Evolutionary conservation across 2,888 invertebrate species (phyloP).

Genomic region (Spilosoma lubricipeda): DNA sequence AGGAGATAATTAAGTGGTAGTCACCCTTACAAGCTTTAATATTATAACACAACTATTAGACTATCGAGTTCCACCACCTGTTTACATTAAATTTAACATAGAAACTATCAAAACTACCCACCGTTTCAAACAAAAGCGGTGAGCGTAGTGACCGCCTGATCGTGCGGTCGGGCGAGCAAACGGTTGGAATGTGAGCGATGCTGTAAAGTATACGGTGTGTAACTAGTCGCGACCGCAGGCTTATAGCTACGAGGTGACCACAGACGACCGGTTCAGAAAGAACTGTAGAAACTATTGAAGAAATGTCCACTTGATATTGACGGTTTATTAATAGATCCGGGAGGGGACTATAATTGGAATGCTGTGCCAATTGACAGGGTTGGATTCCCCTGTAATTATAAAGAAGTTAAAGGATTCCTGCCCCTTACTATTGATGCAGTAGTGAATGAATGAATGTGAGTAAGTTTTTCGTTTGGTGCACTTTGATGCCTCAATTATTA

Average conservation of each 20-base stretch:
- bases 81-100: conserved; percentile 9
- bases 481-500: not conserved
- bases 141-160: conserved; percentile 23
- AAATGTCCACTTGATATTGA: conserved; percentile 5
- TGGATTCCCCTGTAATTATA: not conserved
- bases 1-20: not conserved
- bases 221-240: conserved; percentile 48
- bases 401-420: not conserved
- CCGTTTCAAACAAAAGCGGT: conserved; percentile 20
- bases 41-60: not conserved
- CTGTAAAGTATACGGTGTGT: conserved; percentile 44
- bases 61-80: conserved; percentile 3
- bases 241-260: conserved; percentile 31
- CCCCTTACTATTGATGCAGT: not conserved
- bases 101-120: conserved; percentile 11
- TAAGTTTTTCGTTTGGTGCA: not conserved
- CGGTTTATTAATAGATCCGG: conserved; percentile 12
- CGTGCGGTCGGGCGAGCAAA: conserved; percentile 22
- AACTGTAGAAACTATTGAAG: conserved; percentile 24
- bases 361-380: not conserved
- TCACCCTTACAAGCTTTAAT: not conserved
- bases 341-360: not conserved
- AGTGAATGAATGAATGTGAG: too few species aligned
- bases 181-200: conserved; percentile 38
- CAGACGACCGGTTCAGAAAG: conserved; percentile 33